These are phyloP conservation scores for Empidonax alnorum DNA, from an alignment of 2,113 vertebrate species.

Conservation along the genomic window DNA sequence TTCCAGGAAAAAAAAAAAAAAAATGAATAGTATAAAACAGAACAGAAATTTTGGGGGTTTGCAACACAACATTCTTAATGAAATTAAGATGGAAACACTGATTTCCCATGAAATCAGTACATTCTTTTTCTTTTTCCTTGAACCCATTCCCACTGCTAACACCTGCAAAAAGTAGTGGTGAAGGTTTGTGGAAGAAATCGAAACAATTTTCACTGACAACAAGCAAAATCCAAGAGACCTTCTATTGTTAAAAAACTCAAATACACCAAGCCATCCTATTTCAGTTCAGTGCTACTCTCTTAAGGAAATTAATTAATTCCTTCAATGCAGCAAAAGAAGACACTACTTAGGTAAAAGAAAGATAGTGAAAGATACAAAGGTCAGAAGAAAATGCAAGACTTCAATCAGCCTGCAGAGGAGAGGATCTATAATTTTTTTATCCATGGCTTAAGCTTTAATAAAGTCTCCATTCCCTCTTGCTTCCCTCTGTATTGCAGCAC, in stretches of 20 bases:
- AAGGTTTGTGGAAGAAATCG: background rate
- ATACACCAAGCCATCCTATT: background rate
- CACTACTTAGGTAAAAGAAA: background rate
- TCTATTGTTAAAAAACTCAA: background rate
- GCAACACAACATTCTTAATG: background rate
- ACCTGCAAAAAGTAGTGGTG: background rate
- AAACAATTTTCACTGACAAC: background rate
- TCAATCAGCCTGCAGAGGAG: background rate
- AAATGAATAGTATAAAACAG: background rate
- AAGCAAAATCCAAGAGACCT: background rate
- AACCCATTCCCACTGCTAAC: fast-evolving
- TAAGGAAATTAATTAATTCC: background rate
- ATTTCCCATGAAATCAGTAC: background rate
- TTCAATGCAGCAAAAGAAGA: background rate
- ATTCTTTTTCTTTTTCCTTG: background rate
- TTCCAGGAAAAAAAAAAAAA: background rate
- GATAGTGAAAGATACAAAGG: background rate
- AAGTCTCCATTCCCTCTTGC: background rate
- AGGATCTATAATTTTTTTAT: background rate
- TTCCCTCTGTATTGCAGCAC: background rate
- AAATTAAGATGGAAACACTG: background rate
- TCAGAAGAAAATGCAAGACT: background rate
- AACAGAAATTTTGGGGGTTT: background rate
- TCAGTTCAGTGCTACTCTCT: background rate
- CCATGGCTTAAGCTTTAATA: background rate